Base-by-base conservation (phyloP, 1,140 invertebrate genomes). In the Pomacea maculata region DNA sequence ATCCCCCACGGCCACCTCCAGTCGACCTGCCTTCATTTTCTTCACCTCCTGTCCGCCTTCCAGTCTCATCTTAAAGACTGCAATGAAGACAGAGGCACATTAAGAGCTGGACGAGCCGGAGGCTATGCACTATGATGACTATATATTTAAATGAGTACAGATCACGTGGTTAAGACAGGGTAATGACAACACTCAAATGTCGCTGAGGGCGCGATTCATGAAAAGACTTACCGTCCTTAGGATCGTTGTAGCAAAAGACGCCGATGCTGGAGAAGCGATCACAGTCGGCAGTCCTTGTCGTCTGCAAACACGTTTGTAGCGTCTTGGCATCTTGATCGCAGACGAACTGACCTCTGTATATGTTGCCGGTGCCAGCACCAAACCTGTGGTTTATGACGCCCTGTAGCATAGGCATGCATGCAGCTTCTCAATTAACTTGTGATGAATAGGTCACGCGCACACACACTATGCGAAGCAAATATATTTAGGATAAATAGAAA, bases 201-300 rank as follows among this genome's bases (percentile, higher is more conserved):
- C 34, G 34, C 6, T 45, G 34, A 45, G 34, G 34, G 6, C 6
- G 34, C 34, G 34, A 45, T 45, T 19, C 4, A 7, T 15, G 9
- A 73, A 1, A 34, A 0, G 17, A 17, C 63, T 65, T 80, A 75
- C 79, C 63, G 74, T 34, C 25, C 21, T 21, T 29, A 19, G 64
- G 55, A 71, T 70, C 74, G 63, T 75, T 81, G 55, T 71, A 71
- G 54, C 88, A 89, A 10, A 73, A 80, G 25, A 89, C 85, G 15
- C 84, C 86, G 55, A 84, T 87, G 76, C 93, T 95, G 90, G 96
- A 94, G 84, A 94, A 93, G 15, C 93, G 92, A 34, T 90, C 91
- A 85, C 95, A 96, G 86, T 95, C 94, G 2, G 94, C 91, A 76
- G 94, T 94, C 95, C 95, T 95, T 10, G 94, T 94, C 55, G 93